Conservation (phyloP, 2,888 invertebrate genomes). For the Oxyteleia sp. region DNA sequence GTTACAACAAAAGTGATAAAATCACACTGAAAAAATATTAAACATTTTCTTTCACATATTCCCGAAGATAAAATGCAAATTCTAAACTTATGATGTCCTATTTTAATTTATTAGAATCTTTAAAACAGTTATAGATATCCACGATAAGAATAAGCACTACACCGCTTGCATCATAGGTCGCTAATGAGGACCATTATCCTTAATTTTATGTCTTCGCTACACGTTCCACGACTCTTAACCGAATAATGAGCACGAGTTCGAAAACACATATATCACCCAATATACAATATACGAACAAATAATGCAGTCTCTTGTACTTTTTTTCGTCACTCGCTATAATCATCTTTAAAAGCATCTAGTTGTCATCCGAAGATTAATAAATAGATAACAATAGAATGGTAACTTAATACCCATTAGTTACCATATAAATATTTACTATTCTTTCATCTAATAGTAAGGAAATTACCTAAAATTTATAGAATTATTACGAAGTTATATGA, state of each 20-base stretch:
- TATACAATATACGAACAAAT: too few relatives aligned
- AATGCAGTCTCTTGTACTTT: too few relatives aligned
- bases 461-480: too few relatives aligned
- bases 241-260: constrained; percentile 19
- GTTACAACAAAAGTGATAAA: neutral
- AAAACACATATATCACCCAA: neutral
- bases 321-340: too few relatives aligned
- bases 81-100: neutral
- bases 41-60: neutral
- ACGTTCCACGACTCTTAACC: constrained; percentile 3
- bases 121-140: neutral
- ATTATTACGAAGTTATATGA: too few relatives aligned
- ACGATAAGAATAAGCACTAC: neutral
- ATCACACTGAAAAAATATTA: neutral
- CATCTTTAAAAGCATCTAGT: too few relatives aligned
- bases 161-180: constrained; percentile 7
- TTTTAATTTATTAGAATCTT: constrained; percentile 6
- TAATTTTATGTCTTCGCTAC: constrained; percentile 16
- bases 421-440: too few relatives aligned
- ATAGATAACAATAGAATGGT: too few relatives aligned
- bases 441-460: too few relatives aligned
- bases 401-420: too few relatives aligned
- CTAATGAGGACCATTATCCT: constrained; percentile 17
- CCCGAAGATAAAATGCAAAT: neutral
- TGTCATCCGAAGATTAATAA: too few relatives aligned